These are phyloP conservation scores for Pseudomyrmex cubaensis DNA, from an alignment of 1,140 invertebrate species.

Conservation along the genomic window DNA sequence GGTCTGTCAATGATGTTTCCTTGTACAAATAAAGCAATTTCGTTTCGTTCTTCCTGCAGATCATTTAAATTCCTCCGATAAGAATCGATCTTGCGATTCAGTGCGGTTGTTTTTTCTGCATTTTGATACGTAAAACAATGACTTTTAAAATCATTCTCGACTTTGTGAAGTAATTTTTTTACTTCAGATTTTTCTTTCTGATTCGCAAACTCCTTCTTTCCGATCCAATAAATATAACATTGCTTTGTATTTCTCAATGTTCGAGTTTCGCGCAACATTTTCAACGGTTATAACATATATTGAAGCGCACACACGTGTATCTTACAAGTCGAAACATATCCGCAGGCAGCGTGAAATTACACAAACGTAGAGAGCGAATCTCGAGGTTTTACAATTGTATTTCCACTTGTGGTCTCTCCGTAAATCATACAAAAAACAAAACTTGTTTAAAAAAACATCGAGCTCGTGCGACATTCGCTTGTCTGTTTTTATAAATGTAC, in stretches of 20 bases:
- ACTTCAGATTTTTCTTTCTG: background rate
- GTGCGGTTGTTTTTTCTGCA: too few species aligned
- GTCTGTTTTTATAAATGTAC: background rate
- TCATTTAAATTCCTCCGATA: too few species aligned
- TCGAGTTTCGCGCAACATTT: background rate
- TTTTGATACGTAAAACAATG: too few species aligned
- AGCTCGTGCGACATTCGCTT: constrained; percentile 7
- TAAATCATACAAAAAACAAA: constrained; percentile 19
- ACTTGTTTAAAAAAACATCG: background rate
- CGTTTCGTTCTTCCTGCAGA: too few species aligned
- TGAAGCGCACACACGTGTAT: constrained; percentile 4
- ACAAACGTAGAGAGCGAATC: constrained; percentile 47
- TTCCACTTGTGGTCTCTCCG: constrained; percentile 20
- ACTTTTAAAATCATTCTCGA: too few species aligned
- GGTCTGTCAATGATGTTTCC: background rate
- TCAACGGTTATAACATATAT: background rate
- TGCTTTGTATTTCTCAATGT: background rate
- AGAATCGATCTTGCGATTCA: too few species aligned
- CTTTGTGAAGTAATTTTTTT: background rate
- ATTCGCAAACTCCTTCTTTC: too few species aligned
- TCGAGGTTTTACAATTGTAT: constrained; percentile 11
- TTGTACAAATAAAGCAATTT: too few species aligned
- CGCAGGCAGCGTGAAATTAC: constrained; percentile 44
- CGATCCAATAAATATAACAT: background rate
- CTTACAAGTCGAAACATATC: constrained; percentile 35